Percentiles rank a stretch among this genome's conserved stretches.
phyloP scores from a whole-genome alignment of 2,888 invertebrate genomes.

The Silvanus unidentatus region DNA sequence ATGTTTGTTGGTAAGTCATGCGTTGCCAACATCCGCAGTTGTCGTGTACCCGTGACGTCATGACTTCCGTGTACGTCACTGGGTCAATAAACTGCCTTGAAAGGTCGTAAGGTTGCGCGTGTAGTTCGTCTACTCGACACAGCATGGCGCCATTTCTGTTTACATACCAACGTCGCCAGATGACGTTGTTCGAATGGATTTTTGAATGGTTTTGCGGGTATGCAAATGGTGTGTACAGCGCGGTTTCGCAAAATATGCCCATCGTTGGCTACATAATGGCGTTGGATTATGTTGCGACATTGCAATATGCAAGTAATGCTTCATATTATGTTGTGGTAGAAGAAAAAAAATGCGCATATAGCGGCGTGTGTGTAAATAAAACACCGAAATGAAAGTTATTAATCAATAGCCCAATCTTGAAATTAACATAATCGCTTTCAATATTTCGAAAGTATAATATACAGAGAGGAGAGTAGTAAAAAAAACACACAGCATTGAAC shows the following conservation, averaged over 20 bases:
- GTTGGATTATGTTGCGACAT: too few relatives aligned
- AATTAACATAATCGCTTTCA: conserved; percentile 32
- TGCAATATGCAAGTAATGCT: too few relatives aligned
- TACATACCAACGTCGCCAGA: conserved; percentile 7
- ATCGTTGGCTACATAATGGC: not conserved
- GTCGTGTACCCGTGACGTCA: conserved; percentile 42
- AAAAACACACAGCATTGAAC: conserved; percentile 11
- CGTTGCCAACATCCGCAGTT: conserved; percentile 37
- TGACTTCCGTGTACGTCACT: conserved; percentile 44
- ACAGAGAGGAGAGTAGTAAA: conserved; percentile 8
- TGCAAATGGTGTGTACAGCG: too few relatives aligned
- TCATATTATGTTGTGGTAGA: too few relatives aligned
- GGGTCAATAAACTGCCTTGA: conserved; percentile 49
- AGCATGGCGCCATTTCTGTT: conserved; percentile 28
- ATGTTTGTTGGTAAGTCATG: conserved; percentile 16
- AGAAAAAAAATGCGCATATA: too few relatives aligned
- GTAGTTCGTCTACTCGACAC: conserved; percentile 36
- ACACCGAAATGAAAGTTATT: conserved; percentile 29
- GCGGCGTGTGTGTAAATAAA: not conserved
- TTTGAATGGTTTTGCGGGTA: too few relatives aligned
- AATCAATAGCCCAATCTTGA: conserved; percentile 26
- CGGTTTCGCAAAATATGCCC: not conserved
- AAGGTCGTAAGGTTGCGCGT: conserved; percentile 41
- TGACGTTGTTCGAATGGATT: conserved; percentile 10
- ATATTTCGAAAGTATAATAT: conserved; percentile 27